Evolutionary conservation across 2,888 invertebrate genomes (phyloP), one percentile per base, ranked within the genome.

Genomic region (Watsonalla binaria): DNA sequence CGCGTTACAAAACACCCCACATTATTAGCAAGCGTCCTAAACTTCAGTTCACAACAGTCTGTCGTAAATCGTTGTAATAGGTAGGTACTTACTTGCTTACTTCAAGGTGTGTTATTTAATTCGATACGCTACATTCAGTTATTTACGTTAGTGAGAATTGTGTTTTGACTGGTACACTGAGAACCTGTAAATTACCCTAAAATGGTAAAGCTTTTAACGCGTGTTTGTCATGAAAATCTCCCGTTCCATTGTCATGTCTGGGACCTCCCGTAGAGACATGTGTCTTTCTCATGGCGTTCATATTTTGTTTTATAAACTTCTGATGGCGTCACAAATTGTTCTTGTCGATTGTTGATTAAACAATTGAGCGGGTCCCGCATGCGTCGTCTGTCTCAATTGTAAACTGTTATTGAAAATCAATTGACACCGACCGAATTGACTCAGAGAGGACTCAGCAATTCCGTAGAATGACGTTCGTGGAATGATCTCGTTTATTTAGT

Each of bases 361-460:
- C 88, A 87, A 84, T 80, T 73, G 76, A 81, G 73, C 74, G 77
- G 78, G 78, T 54, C 90, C 90, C 90, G 90, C 88, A 90, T 90
- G 75, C 75, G 59, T 78, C 79, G 75, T 81, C 77, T 71, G 73
- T 82, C 76, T 84, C 84, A 86, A 88, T 89, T 88, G 86, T 82
- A 78, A 82, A 84, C 82, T 76, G 78, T 88, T 88, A 90, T 90
- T 88, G 88, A 84, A 85, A 90, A 88, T 85, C 90, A 88, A 90
- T 90, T 89, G 88, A 82, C 82, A 80, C 78, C 63, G 72, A 66
- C 59, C 78, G 71, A 79, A 82, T 83, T 79, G 76, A 74, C 75
- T 79, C 72, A 71, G 4, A 1, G 24, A 24, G 24, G 24, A 24
- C 24, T 24, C 2, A 24, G 82, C 68, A 64, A 78, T 72, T 71